phyloP scores from a whole-genome alignment of 2,113 vertebrate genomes.

The Psammodynastes pulverulentus region DNA sequence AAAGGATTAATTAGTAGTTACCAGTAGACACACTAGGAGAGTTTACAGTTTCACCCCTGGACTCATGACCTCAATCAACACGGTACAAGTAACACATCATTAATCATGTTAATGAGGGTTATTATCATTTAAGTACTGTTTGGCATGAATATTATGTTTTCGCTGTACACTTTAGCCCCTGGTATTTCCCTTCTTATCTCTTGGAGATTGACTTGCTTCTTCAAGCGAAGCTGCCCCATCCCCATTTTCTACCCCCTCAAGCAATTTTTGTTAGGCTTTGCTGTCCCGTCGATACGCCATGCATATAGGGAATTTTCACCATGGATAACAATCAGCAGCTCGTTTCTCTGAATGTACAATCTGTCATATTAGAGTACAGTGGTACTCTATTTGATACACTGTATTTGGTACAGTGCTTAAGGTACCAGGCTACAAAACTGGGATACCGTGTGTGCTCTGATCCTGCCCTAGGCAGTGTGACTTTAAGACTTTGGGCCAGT shows the following conservation, averaged over 20 bases:
- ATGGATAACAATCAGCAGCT: not conserved
- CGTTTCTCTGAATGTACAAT: not conserved
- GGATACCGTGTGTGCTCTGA: not conserved
- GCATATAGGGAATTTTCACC: not conserved
- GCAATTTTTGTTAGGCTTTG: not conserved
- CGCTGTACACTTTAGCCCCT: not conserved
- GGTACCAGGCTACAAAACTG: not conserved
- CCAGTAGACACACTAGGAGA: constrained; percentile 3
- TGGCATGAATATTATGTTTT: not conserved
- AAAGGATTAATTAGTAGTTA: not conserved
- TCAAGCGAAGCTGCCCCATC: not conserved
- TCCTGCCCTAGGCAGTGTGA: not conserved
- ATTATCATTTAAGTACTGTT: not conserved
- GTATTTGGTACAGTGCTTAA: not conserved
- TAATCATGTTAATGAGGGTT: constrained; percentile 32
- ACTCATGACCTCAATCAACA: constrained; percentile 25
- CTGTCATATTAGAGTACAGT: not conserved
- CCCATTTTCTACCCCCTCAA: no score
- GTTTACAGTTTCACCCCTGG: constrained; percentile 28
- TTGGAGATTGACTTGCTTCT: not conserved
- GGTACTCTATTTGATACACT: no score
- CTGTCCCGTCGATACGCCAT: not conserved
- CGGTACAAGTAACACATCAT: constrained; percentile 10
- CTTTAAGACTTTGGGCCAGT: not conserved
- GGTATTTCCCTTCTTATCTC: not conserved